These are phyloP conservation scores for Montipora cactus DNA, from an alignment of 64 coral and sea anemone genomes.

Conservation along the genomic window DNA sequence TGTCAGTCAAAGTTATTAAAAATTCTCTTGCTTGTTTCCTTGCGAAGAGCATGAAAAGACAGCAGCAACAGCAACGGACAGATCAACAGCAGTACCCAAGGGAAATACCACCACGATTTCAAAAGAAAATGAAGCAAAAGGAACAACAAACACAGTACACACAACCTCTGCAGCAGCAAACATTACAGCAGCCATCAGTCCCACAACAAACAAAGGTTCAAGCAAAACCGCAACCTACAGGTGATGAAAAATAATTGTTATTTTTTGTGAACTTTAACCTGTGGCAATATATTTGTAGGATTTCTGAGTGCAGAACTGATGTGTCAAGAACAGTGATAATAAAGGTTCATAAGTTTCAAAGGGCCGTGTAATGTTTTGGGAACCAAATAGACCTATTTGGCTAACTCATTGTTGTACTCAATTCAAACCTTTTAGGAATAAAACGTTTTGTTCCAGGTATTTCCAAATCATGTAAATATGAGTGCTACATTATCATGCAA, in stretches of 20 bases:
- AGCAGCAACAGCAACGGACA: constrained; percentile 93
- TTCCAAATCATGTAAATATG: too few species aligned
- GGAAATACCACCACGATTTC: constrained; percentile 97
- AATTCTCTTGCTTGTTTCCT: not conserved
- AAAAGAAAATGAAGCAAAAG: constrained; percentile 90
- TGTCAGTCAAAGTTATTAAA: too few species aligned
- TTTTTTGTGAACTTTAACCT: not conserved
- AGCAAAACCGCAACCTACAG: constrained; percentile 56
- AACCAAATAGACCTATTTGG: too few species aligned
- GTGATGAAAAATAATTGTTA: not conserved
- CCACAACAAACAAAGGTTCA: constrained; percentile 30
- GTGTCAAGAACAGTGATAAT: too few species aligned
- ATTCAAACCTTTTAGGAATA: too few species aligned
- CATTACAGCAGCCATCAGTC: constrained; percentile 41
- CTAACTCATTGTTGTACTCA: too few species aligned
- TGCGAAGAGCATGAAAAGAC: constrained; percentile 79
- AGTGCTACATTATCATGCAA: too few species aligned
- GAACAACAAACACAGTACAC: constrained; percentile 58
- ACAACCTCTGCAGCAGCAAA: constrained; percentile 39
- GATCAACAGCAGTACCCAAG: constrained; percentile 96
- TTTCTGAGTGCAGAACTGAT: not conserved
- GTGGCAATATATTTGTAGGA: too few species aligned
- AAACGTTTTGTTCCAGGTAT: too few species aligned
- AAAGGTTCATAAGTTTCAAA: too few species aligned
- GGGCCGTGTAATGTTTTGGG: too few species aligned